These are phyloP conservation scores for Muntiacus muntjak DNA, from an alignment of 2,113 vertebrate genomes.

Conservation along the genomic window DNA sequence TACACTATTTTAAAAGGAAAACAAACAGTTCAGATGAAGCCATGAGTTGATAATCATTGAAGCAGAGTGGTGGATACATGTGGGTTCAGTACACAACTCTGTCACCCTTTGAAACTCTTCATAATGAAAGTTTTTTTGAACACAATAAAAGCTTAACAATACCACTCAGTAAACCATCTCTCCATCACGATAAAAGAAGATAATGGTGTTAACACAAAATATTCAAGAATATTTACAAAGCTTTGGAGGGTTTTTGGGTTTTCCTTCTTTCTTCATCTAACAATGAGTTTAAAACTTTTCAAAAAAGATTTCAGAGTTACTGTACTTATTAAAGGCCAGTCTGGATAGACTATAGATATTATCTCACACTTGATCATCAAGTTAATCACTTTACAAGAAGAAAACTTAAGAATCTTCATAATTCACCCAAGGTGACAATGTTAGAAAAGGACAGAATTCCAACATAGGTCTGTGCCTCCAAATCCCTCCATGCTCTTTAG, in stretches of 20 bases:
- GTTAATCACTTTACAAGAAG: background rate
- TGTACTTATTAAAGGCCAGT: background rate
- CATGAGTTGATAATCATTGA: background rate
- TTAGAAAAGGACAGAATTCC: background rate
- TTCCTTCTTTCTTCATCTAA: slow-evolving; percentile 17
- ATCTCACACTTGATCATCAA: background rate
- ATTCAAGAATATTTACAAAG: slow-evolving; percentile 32
- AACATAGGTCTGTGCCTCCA: background rate
- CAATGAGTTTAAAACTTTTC: background rate
- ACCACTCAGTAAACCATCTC: background rate
- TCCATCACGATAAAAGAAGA: background rate
- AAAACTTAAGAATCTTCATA: background rate
- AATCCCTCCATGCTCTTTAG: background rate
- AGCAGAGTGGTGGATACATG: background rate
- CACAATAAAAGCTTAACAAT: background rate
- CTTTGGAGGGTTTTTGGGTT: background rate
- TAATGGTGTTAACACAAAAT: background rate
- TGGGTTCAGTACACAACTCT: background rate
- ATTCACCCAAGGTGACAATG: background rate
- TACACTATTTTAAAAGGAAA: background rate
- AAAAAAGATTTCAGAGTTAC: background rate
- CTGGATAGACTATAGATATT: background rate
- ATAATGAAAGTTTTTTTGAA: background rate
- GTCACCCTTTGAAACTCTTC: background rate
- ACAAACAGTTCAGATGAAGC: background rate